Base-by-base conservation (phyloP, 1,140 invertebrate species). In the Ericerus pela region DNA sequence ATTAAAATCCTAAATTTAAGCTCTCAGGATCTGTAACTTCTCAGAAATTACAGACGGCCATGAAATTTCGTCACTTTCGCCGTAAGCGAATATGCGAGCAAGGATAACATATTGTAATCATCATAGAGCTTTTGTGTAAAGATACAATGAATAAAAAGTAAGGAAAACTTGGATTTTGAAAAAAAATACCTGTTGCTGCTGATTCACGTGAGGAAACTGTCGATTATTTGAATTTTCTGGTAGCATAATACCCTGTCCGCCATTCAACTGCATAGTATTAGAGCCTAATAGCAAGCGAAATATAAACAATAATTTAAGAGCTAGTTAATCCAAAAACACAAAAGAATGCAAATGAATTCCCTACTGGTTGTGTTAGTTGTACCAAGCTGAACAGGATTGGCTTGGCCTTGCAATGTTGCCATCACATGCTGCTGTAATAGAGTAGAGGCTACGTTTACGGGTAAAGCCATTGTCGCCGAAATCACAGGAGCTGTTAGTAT, bases 351-450 rank as follows among this genome's bases (percentile, higher is more conserved):
- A 8, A 18, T 22, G 14, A 14, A 47, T 22, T 41, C 20, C 37
- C 11, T 47, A 47, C 41, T 24, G 12, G 41, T 24, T n/a, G n/a
- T n/a, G 26, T 24, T 47, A 20, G 10, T 47, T 12, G 41, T 47
- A 22, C 20, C 14, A 4, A 24, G 22, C 14, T 18, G 41, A 56
- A 66, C 63, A 63, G 68, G 65, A 66, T 59, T 67, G 65, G 72
- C 69, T 63, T 75, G 72, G 41, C 72, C 75, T 59, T 75, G 75
- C 16, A 85, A 70, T n/a, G 83, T 84, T 24, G 79, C 80, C 69
- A 86, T 88, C 1, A 93, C 84, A 68, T 91, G 87, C 64, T 88
- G 84, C 63, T 90, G 88, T 18, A 91, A 73, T 56, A 88, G 72
- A 16, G 80, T 79, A 1, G 84, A 82, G 51, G 88, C 85, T 63